A percentile compares a stretch with the other conserved stretches of the same genome.
phyloP scores from a whole-genome alignment of 1,140 invertebrate species.

The Rhagoletis pomonella region DNA sequence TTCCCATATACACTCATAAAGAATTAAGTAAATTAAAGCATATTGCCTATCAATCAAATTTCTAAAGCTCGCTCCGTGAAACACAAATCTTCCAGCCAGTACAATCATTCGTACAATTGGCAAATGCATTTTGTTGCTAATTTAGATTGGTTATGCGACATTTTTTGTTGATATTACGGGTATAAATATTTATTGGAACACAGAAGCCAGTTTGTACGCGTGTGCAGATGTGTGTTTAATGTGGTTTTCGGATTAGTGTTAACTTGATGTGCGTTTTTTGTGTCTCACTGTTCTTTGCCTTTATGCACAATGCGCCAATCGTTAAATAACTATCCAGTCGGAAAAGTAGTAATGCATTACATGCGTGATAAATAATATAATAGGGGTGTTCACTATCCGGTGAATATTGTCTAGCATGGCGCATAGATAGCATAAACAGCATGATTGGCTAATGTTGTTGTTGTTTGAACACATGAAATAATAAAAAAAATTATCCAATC shows the following conservation, averaged over 20 bases:
- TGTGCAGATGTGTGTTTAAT: neutral
- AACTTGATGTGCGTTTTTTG: neutral
- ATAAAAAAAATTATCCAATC: too few relatives aligned
- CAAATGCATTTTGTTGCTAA: neutral
- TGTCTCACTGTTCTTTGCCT: neutral
- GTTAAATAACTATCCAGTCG: neutral
- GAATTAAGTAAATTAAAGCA: conserved; percentile 20
- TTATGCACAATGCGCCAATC: neutral
- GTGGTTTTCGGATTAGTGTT: neutral
- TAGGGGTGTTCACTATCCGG: too few relatives aligned
- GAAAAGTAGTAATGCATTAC: too few relatives aligned
- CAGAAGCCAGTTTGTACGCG: neutral
- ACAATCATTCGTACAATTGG: too few relatives aligned
- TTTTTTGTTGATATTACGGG: neutral
- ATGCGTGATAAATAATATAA: too few relatives aligned
- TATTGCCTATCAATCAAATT: conserved; percentile 24
- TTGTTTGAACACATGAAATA: too few relatives aligned
- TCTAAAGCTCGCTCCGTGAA: neutral
- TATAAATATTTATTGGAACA: neutral
- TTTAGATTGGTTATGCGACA: neutral
- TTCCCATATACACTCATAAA: neutral
- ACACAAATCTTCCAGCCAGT: neutral
- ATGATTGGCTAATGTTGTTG: too few relatives aligned
- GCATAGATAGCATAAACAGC: too few relatives aligned
- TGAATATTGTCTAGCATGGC: too few relatives aligned